phyloP scores from a whole-genome alignment of 2,797 vertebrate species.

The Chloroceryle inda region DNA sequence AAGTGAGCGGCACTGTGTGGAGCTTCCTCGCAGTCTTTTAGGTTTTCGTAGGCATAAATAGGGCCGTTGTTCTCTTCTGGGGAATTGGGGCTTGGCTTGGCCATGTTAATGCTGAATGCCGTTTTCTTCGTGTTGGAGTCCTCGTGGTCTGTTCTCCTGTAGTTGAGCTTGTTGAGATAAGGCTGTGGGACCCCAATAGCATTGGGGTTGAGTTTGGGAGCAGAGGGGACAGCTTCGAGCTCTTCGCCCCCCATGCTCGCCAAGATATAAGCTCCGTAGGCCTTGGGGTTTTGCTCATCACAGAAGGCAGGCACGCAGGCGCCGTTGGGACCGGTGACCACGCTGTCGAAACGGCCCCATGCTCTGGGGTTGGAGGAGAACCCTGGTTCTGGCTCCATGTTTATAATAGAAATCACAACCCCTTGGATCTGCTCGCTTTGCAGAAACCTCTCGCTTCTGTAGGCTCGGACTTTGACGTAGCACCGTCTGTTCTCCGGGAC shows the following conservation, averaged over 20 bases:
- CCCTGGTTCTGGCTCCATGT: slow-evolving; percentile 92
- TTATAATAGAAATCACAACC: slow-evolving; percentile 93
- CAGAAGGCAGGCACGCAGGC: slow-evolving; percentile 97
- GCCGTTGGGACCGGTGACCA: slow-evolving; percentile 90
- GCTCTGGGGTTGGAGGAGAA: slow-evolving; percentile 94
- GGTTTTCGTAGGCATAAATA: slow-evolving; percentile 91
- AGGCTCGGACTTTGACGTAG: slow-evolving; percentile 93
- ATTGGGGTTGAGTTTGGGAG: slow-evolving; percentile 92
- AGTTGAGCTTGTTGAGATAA: slow-evolving; percentile 92
- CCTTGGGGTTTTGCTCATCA: slow-evolving; percentile 89
- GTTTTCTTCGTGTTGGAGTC: slow-evolving; percentile 92
- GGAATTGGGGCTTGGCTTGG: slow-evolving; percentile 89
- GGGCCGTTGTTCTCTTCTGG: slow-evolving; percentile 94
- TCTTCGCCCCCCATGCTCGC: slow-evolving; percentile 96
- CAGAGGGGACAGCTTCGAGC: slow-evolving; percentile 91
- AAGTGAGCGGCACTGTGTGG: slow-evolving; percentile 91
- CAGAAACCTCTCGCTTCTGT: slow-evolving; percentile 93
- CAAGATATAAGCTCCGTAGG: slow-evolving; percentile 92
- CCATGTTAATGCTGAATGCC: slow-evolving; percentile 93
- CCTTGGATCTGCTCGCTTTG: slow-evolving; percentile 94
- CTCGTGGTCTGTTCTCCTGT: slow-evolving; percentile 92
- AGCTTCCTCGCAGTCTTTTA: slow-evolving; percentile 93
- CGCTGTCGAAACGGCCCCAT: slow-evolving; percentile 97
- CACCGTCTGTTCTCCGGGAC: slow-evolving; percentile 96
- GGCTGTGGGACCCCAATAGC: slow-evolving; percentile 93